Base-by-base conservation (phyloP, 2,113 vertebrate genomes). In the Murina feae region DNA sequence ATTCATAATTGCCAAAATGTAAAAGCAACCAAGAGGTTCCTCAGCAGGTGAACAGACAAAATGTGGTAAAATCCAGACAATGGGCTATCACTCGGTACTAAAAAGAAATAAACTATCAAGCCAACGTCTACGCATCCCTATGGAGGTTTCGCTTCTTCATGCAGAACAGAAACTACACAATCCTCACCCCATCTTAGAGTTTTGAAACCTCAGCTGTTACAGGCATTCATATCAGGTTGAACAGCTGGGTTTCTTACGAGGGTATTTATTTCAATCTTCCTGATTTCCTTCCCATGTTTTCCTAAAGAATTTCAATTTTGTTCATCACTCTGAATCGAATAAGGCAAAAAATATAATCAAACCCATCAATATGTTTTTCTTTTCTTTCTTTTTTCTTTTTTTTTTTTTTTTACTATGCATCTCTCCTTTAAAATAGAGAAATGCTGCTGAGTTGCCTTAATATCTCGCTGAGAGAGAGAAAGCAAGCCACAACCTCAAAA, bases 291-390 rank as follows among this genome's bases (percentile, higher is more conserved):
- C 85, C 85, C 69, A 91, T 96, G 90, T 96, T 97, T 96, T 96
- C 88, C 90, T 92, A 89, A 95, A 95, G 90, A 97, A 96, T 95
- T 96, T 92, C 93, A 92, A 93, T 96, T 96, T 93, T 86, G 79
- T 90, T 93, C 58, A 0, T 93, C 86, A 96, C 44, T 94, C 60
- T 71, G 85, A 96, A 96, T 92, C 82, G 89, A 96, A 93, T 37
- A 74, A 90, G 47, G 90, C 80, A 96, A 95, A 96, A 97, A 93
- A 65, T 72, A 89, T 95, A 95, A 97, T 97, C 95, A 97, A 92
- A 97, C 86, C 78, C 90, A 96, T 85, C 86, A 96, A 84, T 86
- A 97, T 82, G 65, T 42, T 35, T 80, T 65, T 71, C 84, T 69
- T 42, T 32, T 20, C 8, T 5, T 37, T 60, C 95, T 90, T 32